Percentiles rank a stretch among this genome's conserved stretches.
phyloP scores from a whole-genome alignment of 1,140 invertebrate genomes.

The Vanessa atalanta region DNA sequence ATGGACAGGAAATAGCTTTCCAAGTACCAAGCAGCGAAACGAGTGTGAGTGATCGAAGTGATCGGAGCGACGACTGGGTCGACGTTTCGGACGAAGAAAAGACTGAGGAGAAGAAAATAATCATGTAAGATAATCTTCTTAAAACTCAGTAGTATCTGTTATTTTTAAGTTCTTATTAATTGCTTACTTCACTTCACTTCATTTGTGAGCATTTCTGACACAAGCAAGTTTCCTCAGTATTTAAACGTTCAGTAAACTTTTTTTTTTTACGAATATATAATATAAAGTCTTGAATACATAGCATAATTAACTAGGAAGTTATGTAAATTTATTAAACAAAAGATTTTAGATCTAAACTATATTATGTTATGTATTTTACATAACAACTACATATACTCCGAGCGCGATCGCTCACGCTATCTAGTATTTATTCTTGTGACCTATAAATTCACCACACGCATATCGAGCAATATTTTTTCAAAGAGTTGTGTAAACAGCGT shows the following conservation, averaged over 20 bases:
- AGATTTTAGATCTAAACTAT: neutral
- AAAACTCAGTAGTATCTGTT: neutral
- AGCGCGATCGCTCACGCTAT: constrained; percentile 15
- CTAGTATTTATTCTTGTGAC: constrained; percentile 38
- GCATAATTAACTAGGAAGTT: too few species aligned
- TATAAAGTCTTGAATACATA: too few species aligned
- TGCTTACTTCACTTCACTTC: too few species aligned
- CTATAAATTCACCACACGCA: constrained; percentile 43
- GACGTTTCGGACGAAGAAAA: constrained; percentile 83
- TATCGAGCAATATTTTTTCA: constrained; percentile 46
- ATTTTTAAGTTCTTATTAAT: too few species aligned
- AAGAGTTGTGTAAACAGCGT: constrained; percentile 62
- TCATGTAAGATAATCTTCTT: constrained; percentile 66
- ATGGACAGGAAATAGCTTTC: constrained; percentile 75
- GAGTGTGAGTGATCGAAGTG: constrained; percentile 80
- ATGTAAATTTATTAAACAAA: too few species aligned
- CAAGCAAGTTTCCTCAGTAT: too few species aligned
- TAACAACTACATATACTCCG: neutral
- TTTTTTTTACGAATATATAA: too few species aligned
- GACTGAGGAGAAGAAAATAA: constrained; percentile 72
- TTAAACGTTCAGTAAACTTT: too few species aligned
- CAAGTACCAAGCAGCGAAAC: constrained; percentile 76
- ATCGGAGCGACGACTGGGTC: constrained; percentile 85
- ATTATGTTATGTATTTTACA: neutral
- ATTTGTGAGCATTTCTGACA: too few species aligned